Conservation (phyloP, 2,113 vertebrate species). For the Tor tambroides region DNA sequence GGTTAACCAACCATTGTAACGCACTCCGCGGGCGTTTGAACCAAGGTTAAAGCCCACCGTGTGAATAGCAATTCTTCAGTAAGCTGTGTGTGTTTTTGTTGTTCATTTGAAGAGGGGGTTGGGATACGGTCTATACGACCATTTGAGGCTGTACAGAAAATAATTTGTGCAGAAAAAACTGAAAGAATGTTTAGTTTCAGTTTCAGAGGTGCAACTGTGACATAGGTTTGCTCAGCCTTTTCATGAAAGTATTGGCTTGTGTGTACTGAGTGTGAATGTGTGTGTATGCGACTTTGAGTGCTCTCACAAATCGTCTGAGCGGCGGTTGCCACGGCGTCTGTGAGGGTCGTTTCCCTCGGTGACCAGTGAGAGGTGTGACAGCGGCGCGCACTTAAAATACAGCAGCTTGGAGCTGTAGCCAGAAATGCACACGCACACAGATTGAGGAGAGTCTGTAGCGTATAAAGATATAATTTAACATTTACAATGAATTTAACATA, state of each 20-base stretch:
- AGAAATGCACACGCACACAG: constrained; percentile 30
- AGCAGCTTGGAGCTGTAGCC: constrained; percentile 43
- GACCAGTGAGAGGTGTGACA: constrained; percentile 62
- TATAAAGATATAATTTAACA: neutral
- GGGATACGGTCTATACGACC: neutral
- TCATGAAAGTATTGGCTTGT: constrained; percentile 39
- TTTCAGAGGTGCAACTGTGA: constrained; percentile 16
- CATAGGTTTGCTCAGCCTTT: constrained; percentile 41
- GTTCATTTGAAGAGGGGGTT: constrained; percentile 18
- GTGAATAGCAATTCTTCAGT: constrained; percentile 26
- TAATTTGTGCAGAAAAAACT: constrained; percentile 13
- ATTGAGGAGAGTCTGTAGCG: neutral
- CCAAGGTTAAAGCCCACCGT: constrained; percentile 52
- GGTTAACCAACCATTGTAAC: constrained; percentile 54
- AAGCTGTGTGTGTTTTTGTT: constrained; percentile 35
- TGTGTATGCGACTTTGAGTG: constrained; percentile 39
- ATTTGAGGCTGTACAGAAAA: constrained; percentile 28
- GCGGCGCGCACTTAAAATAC: constrained; percentile 56
- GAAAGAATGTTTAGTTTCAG: constrained; percentile 34
- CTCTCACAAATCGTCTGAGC: constrained; percentile 68
- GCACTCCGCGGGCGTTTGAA: constrained; percentile 52
- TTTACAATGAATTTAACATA: neutral
- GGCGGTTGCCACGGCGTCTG: constrained; percentile 68
- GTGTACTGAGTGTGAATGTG: constrained; percentile 34
- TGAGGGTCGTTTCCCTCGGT: constrained; percentile 69